Conservation (phyloP, 2,888 invertebrate species). For the Achlya flavicornis region DNA sequence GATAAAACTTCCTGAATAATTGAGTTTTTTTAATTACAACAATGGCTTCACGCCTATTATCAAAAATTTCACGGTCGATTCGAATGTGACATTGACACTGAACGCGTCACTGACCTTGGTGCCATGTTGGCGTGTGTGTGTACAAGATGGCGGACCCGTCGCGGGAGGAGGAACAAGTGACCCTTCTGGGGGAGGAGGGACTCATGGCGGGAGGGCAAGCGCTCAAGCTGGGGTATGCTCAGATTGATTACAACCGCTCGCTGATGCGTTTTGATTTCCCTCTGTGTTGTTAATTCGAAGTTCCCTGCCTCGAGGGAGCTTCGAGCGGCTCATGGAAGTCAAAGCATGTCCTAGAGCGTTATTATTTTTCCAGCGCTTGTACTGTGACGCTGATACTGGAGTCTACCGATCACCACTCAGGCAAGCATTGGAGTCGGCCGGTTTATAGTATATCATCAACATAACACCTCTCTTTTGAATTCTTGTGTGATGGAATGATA, state of each 20-base stretch:
- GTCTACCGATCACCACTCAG: conserved; percentile 90
- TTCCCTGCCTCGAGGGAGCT: conserved; percentile 4
- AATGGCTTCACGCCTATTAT: conserved; percentile 30
- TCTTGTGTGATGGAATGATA: conserved; percentile 80
- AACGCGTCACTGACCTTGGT: conserved; percentile 85
- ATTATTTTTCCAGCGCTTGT: conserved; percentile 91
- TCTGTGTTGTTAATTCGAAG: conserved; percentile 23
- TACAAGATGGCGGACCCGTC: conserved; percentile 98
- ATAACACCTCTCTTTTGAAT: conserved; percentile 74
- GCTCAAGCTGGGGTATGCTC: conserved; percentile 97
- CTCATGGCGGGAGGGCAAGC: conserved; percentile 97
- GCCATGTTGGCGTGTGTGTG: conserved; percentile 81
- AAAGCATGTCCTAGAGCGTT: conserved; percentile 78
- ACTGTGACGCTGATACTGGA: conserved; percentile 88
- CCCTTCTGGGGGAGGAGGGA: conserved; percentile 97
- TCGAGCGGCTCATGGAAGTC: conserved; percentile 52
- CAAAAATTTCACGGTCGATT: conserved; percentile 38
- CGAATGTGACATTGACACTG: conserved; percentile 86
- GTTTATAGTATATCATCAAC: conserved; percentile 81
- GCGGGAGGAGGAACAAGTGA: conserved; percentile 97
- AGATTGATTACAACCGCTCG: conserved; percentile 65
- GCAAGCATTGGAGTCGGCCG: conserved; percentile 87
- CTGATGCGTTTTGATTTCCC: conserved; percentile 70
- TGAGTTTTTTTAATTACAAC: neutral
- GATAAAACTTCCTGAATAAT: conserved; percentile 12